Evolutionary conservation across 1,140 invertebrate genomes (phyloP), one percentile per base, ranked within the genome.

Genomic region (Latrodectus geometricus): DNA sequence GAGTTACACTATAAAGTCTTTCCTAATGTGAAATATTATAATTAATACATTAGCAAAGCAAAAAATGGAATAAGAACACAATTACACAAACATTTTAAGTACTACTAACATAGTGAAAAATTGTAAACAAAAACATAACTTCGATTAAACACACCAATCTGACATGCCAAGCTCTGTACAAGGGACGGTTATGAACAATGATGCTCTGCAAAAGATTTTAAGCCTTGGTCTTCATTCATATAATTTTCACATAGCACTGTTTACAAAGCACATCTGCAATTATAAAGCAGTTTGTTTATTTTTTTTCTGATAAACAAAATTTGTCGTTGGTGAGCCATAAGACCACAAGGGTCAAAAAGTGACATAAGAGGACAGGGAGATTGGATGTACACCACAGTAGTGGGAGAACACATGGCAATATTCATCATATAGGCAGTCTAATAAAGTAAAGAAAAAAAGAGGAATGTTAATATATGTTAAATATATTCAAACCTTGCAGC

Each of bases 101-200:
- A 72, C 66, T 81, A n/a, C 17, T 20, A 72, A 81, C 68, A 81
- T 69, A 72, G 35, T 70, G 23, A 70, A 50, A 74, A 73, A 83
- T 48, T 21, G 56, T 74, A 49, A 56, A 61, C 61, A 74, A 9
- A 72, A 74, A 74, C 52, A 83, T 68, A 83, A 74, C 23, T 74
- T 21, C 80, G 66, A 49, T 72, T 80, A 86, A 86, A 88, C 76
- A 88, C 76, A 86, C 87, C 81, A 70, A 86, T 86, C 56, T 86
- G 61, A 86, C 85, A 87, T 87, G 85, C 85, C 85, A 87, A 86
- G 78, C 85, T 87, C 78, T 87, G 85, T 80, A 87, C 85, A 87
- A 87, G 85, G 85, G 85, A 87, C 85, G 85, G 85, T 87, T 80
- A 80, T 80, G 77, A 87, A 80, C 78, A 75, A 74, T 80, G 77